Evolutionary conservation across 1,140 invertebrate genomes (phyloP).

Genomic region (Brachionus plicatilis): DNA sequence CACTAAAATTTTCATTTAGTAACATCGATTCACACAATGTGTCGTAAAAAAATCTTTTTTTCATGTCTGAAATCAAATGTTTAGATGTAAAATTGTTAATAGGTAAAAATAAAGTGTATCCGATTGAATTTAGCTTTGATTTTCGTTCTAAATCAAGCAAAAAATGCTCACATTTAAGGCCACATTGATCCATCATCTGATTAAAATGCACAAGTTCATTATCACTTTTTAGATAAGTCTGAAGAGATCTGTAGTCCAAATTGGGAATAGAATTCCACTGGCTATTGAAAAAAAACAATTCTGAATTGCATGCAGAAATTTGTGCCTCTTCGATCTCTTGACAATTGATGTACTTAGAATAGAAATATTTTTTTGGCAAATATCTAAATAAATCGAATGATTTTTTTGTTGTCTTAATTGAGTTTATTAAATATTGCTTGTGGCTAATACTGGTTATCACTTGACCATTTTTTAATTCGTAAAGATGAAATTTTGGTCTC

Average conservation of each 20-base stretch:
- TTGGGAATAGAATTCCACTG: background rate
- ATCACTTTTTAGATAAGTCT: background rate
- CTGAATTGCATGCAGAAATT: background rate
- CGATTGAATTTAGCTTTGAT: background rate
- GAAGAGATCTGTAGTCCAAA: background rate
- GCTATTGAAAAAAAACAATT: background rate
- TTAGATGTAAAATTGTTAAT: conserved; percentile 5
- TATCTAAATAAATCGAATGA: background rate
- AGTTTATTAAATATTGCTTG: background rate
- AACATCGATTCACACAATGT: background rate
- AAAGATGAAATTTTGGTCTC: background rate
- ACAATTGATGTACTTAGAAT: background rate
- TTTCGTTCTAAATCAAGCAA: background rate
- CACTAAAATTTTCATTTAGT: background rate
- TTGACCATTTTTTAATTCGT: background rate
- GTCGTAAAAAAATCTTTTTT: background rate
- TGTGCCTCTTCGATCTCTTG: background rate
- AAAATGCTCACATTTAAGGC: background rate
- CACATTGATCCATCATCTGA: background rate
- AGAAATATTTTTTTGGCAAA: background rate
- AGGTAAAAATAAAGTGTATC: conserved; percentile 3
- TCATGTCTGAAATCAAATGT: background rate
- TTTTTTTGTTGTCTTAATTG: background rate
- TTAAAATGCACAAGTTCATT: background rate
- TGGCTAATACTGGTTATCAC: background rate